Conservation (phyloP, 2,888 invertebrate genomes). For the Sabatieria punctata region DNA sequence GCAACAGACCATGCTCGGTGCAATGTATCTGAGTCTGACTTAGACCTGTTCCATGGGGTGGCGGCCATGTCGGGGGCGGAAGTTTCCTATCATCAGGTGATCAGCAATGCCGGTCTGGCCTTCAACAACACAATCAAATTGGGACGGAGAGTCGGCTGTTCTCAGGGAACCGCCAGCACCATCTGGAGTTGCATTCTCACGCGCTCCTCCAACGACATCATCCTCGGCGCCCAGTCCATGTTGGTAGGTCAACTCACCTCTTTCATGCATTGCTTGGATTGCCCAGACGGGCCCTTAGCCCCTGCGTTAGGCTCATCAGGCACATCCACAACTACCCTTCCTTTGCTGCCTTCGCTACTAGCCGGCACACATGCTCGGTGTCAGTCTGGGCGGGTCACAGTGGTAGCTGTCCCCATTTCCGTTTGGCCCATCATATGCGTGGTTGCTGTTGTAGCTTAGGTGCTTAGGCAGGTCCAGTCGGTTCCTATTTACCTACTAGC, state of each 20-base stretch:
- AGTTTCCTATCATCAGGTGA: slow-evolving; percentile 27
- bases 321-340: no score
- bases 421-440: no score
- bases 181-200: slow-evolving; percentile 27
- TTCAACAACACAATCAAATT: slow-evolving; percentile 29
- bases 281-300: no score
- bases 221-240: slow-evolving; percentile 15
- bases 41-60: slow-evolving; percentile 24
- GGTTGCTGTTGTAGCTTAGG: no score
- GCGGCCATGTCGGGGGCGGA: slow-evolving; percentile 28
- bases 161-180: slow-evolving; percentile 16
- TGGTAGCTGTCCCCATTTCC: no score
- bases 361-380: no score
- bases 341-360: no score
- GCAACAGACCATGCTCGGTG: background rate
- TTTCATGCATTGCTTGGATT: no score
- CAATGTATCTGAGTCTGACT: slow-evolving; percentile 5
- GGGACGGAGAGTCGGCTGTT: slow-evolving; percentile 23
- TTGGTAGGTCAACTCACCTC: slow-evolving; percentile 1
- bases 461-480: no score
- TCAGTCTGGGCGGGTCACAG: no score
- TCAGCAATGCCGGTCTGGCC: slow-evolving; percentile 24
- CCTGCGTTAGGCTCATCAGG: no score
- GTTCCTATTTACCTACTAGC: no score
- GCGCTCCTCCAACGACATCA: slow-evolving; percentile 22